These are phyloP conservation scores for Caenorhabditis briggsae DNA, from an alignment of 1,140 invertebrate genomes.

Conservation along the genomic window DNA sequence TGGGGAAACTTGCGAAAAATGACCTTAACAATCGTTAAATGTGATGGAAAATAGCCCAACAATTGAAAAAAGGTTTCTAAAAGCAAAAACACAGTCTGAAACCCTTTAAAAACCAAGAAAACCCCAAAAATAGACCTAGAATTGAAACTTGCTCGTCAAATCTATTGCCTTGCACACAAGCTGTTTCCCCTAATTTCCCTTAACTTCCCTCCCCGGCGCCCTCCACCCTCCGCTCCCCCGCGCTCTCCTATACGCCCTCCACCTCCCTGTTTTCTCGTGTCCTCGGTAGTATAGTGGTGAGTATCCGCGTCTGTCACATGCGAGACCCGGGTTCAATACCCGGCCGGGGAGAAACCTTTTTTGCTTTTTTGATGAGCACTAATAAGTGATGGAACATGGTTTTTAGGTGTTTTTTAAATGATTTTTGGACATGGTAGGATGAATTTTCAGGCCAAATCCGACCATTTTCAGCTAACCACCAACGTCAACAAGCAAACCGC, in stretches of 20 bases:
- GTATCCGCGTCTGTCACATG: conserved; percentile 73
- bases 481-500: conserved; percentile 11
- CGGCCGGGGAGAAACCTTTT: conserved; percentile 67
- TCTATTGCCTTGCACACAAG: background rate
- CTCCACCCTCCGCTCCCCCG: background rate
- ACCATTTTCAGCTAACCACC: conserved; percentile 14
- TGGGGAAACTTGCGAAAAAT: background rate
- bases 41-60: too few species aligned
- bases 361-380: background rate
- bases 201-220: background rate
- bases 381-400: background rate
- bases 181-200: background rate
- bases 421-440: too few species aligned
- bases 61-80: too few species aligned
- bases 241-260: background rate
- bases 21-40: too few species aligned
- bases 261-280: background rate
- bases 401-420: too few species aligned
- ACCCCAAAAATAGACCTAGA: background rate
- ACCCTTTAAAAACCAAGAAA: too few species aligned
- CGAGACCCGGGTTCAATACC: conserved; percentile 74
- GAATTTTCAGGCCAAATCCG: too few species aligned
- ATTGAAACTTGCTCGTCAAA: background rate
- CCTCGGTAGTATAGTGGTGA: conserved; percentile 73
- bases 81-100: too few species aligned